Base-by-base conservation (phyloP, 1,140 invertebrate species). In the Brachionus calyciflorus region DNA sequence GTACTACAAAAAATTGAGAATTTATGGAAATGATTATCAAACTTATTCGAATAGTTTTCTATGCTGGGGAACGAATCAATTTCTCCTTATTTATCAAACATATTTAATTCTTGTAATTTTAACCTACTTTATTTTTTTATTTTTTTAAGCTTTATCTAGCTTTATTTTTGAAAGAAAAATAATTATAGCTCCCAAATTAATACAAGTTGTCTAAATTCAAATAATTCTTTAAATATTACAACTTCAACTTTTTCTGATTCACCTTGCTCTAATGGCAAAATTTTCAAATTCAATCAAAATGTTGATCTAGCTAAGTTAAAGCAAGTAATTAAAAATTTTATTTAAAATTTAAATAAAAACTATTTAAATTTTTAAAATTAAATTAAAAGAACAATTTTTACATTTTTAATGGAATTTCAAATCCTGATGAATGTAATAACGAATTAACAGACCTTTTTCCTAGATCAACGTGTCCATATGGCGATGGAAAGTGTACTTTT, bases 11-110 rank as follows among this genome's bases (percentile, higher is more conserved):
- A 49, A 73, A 17, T 28, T 30, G 24, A 73, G 46, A 73, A 73
- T 73, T 73, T 51, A 73, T 51, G 69, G 69, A 0, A 49, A 19
- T 40, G 46, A 73, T 21, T 73, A 73, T n/a, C 26, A 28, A 9
- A 49, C 69, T 19, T 73, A 51, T 33, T 73, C 69, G 14, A 40
- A 49, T 10, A 51, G 46, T 21, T 73, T 73, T 55, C 24, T 73
- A 10, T 73, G 69, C 24, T 73, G 69, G 69, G 69, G 69, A 19
- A 51, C 37, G 17, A 49, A 73, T 53, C 69, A 73, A 73, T 51
- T 73, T 30, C 24, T 37, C 24, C 24, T 73, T 14, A 24, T 73
- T n/a, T 73, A 73, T 51, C 69, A 73, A 55, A 49, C 46, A 12
- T 73, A 33, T 51, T 21, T 73, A 37, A 21, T 65, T 44, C 41